A percentile compares a stretch with the other conserved stretches of the same genome.
Conservation (phyloP, 2,888 invertebrate species). For the Sussaba pulchella region DNA sequence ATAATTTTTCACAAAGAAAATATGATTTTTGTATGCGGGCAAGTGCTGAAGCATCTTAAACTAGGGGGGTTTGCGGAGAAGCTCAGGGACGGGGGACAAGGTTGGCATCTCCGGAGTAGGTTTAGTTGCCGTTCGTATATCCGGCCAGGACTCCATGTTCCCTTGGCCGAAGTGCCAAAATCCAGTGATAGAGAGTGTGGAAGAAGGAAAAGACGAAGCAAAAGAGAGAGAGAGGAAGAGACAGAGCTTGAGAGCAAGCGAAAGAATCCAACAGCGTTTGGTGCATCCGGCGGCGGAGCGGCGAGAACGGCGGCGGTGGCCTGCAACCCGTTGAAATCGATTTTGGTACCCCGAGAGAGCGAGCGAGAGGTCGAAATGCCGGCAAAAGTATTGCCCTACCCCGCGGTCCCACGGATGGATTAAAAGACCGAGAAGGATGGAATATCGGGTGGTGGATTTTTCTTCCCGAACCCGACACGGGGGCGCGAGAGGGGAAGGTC, state of each 20-base stretch:
- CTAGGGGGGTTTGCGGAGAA: background rate
- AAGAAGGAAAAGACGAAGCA: conserved; percentile 41
- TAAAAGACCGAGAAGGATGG: conserved; percentile 24
- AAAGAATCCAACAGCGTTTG: conserved; percentile 62
- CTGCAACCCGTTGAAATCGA: conserved; percentile 72
- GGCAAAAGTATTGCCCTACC: conserved; percentile 62
- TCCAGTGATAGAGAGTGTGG: conserved; percentile 34
- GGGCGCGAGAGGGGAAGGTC: too few relatives aligned
- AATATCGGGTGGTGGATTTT: conserved; percentile 3
- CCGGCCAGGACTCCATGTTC: conserved; percentile 23
- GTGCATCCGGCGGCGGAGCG: conserved; percentile 68
- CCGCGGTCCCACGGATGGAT: conserved; percentile 44
- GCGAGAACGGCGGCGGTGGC: conserved; percentile 67
- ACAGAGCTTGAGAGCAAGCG: conserved; percentile 56
- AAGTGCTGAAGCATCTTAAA: conserved; percentile 6
- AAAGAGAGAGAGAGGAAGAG: conserved; percentile 53
- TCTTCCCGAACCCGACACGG: background rate
- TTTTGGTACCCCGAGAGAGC: conserved; percentile 64
- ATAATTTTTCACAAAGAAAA: conserved; percentile 3
- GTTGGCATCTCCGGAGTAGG: conserved; percentile 39
- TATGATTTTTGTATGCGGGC: background rate
- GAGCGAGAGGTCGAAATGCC: conserved; percentile 21
- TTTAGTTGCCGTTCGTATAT: conserved; percentile 27
- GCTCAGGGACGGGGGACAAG: background rate
- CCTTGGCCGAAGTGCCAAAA: conserved; percentile 21